Base-by-base conservation (phyloP, 1,140 invertebrate genomes). In the Drosophila baimaii region DNA sequence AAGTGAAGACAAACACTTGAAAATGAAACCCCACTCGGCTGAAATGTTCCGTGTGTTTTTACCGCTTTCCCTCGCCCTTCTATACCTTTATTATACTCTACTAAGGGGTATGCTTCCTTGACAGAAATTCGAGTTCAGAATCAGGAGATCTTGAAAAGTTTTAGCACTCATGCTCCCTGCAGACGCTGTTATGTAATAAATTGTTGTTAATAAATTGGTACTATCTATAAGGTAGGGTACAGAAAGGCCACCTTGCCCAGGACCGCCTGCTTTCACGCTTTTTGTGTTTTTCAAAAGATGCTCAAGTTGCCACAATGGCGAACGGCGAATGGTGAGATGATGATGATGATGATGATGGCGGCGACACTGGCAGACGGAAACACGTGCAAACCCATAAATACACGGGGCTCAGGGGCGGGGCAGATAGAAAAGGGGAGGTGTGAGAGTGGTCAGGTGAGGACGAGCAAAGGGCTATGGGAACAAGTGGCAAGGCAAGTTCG, bases 21-120 rank as follows among this genome's bases (percentile, higher is more conserved):
- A 86, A 79, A 68, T 61, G 84, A 86, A 77, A 73, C 76, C 66
- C 56, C 83, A 82, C 79, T 86, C 56, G 70, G 62, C 51, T 68
- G 57, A 51, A 75, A 74, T 77, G 64, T 66, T 56, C 55, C 43
- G 31, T 47, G 15, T 55, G 35, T 43, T 46, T 43, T 55, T 35
- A 13, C 19, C 49, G 49, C 19, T 65, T 31, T 17, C 49, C 25
- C 33, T 1, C 33, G 12, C 3, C 27, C 9, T 12, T 21, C 35
- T 27, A 17, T 23, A 10, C 27, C 19, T 39, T 49, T 41, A 29
- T 43, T 27, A 35, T 65, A 35, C 51, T 19, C 19, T 23, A 1
- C n/a, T 35, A 10, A 8, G 31, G 19, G 19, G 31, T 35, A 21
- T 5, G 6, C 3, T 1, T 21, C 0, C 9, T 9, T 15, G 2